Conservation (phyloP, 2,888 invertebrate species). For the Spilosoma lubricipeda region DNA sequence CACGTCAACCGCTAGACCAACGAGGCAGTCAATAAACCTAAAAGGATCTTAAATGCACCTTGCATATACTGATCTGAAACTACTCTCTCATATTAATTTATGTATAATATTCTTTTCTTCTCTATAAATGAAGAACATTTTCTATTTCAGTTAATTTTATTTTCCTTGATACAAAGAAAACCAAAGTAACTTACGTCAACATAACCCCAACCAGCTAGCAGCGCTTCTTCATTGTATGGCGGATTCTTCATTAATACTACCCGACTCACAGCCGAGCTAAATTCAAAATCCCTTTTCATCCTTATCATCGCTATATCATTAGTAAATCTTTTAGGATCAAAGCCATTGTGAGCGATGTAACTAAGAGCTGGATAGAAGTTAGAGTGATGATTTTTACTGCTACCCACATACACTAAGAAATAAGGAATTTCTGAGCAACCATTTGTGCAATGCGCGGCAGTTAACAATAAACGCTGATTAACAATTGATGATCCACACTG, state of each 20-base stretch:
- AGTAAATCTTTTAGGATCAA: fast-evolving
- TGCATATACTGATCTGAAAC: no score
- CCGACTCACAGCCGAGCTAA: constrained; percentile 33
- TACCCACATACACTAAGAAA: constrained; percentile 32
- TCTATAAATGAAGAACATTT: no score
- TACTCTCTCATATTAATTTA: no score
- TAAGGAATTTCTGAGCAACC: constrained; percentile 3
- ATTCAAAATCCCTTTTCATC: constrained; percentile 19
- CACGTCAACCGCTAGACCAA: no score
- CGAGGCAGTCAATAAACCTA: no score
- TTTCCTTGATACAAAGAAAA: no score
- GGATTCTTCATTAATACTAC: constrained; percentile 42
- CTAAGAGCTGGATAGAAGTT: neutral
- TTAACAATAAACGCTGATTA: constrained; percentile 53
- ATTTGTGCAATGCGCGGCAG: constrained; percentile 58
- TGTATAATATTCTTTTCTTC: no score
- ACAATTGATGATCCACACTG: constrained; percentile 60
- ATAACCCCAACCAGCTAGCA: constrained; percentile 55
- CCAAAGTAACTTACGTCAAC: constrained; percentile 41
- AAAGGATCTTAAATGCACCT: no score
- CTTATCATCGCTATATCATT: constrained; percentile 48
- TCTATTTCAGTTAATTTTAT: no score
- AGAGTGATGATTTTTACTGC: constrained; percentile 22
- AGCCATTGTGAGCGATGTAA: constrained; percentile 32
- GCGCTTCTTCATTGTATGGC: constrained; percentile 26